A percentile compares a stretch with the other conserved stretches of the same genome.
Evolutionary conservation across 1,140 invertebrate genomes (phyloP).

Genomic region (Drosophila lowei): DNA sequence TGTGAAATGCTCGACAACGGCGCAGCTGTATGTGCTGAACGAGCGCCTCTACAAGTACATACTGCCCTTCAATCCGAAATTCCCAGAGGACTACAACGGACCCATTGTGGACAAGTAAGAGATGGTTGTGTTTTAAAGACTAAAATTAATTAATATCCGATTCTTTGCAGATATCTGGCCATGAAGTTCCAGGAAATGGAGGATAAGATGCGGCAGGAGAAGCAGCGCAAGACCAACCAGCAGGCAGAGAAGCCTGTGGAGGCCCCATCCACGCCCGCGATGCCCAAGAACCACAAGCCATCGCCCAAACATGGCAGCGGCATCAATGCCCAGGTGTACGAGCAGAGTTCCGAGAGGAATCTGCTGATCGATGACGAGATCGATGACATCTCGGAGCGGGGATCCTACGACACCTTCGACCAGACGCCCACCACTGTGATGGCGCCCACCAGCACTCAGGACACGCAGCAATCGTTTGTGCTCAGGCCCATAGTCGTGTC

Average conservation of each 20-base stretch:
- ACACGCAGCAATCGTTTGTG: constrained; percentile 46
- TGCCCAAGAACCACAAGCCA: constrained; percentile 64
- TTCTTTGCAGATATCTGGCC: constrained; percentile 87
- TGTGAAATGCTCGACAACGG: constrained; percentile 91
- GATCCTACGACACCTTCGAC: constrained; percentile 62
- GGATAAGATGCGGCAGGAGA: constrained; percentile 86
- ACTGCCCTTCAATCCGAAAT: constrained; percentile 91
- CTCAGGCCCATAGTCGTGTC: constrained; percentile 66
- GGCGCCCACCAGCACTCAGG: constrained; percentile 37
- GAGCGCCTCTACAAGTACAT: constrained; percentile 95
- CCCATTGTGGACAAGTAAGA: constrained; percentile 90
- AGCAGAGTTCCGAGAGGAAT: constrained; percentile 79
- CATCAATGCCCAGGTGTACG: constrained; percentile 75
- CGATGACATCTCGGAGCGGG: constrained; percentile 74
- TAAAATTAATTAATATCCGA: background rate
- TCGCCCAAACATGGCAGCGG: constrained; percentile 62
- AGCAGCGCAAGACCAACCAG: constrained; percentile 74
- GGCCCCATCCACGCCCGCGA: constrained; percentile 31
- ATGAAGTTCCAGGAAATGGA: constrained; percentile 93
- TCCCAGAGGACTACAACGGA: constrained; percentile 93
- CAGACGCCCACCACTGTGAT: constrained; percentile 61
- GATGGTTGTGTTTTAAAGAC: background rate
- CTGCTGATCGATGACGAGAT: constrained; percentile 78
- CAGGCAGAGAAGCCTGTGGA: constrained; percentile 57
- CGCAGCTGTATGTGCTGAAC: constrained; percentile 93